Conservation (phyloP, 2,797 vertebrate species). For the Danio aesculapii region DNA sequence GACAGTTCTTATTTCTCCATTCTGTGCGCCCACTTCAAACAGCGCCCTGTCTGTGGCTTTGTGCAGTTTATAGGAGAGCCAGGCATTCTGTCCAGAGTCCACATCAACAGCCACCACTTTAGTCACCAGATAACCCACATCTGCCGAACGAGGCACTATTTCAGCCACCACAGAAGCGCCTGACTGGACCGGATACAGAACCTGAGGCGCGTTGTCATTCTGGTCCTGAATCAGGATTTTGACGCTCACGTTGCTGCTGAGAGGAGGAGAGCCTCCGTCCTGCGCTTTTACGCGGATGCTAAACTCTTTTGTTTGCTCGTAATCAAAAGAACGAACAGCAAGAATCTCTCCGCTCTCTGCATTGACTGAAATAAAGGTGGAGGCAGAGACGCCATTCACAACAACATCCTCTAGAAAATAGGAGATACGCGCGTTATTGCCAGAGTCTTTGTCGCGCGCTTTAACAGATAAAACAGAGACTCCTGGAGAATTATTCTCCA, state of each 20-base stretch:
- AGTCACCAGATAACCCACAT: conserved; percentile 80
- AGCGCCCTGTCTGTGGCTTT: conserved; percentile 64
- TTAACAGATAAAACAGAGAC: conserved; percentile 61
- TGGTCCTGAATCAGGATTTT: conserved; percentile 60
- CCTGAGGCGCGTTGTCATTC: conserved; percentile 65
- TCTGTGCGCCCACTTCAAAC: conserved; percentile 66
- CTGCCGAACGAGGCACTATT: conserved; percentile 76
- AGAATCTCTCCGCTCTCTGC: conserved; percentile 67
- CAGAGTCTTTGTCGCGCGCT: conserved; percentile 62
- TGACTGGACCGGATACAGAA: conserved; percentile 50
- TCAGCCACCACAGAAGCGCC: conserved; percentile 75
- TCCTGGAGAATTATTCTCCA: conserved; percentile 66
- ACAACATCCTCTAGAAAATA: conserved; percentile 69
- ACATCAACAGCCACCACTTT: conserved; percentile 84
- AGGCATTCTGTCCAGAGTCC: conserved; percentile 77
- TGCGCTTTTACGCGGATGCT: conserved; percentile 71
- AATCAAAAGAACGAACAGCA: conserved; percentile 75
- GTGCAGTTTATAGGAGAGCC: conserved; percentile 76
- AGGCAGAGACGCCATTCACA: conserved; percentile 59
- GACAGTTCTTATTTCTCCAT: conserved; percentile 67
- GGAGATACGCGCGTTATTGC: conserved; percentile 70
- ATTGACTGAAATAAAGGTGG: conserved; percentile 69
- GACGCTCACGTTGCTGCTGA: conserved; percentile 50
- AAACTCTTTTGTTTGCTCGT: conserved; percentile 78
- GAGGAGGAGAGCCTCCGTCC: conserved; percentile 70